Percentiles rank a stretch among this genome's conserved stretches.
These are phyloP conservation scores for Euthynnus affinis DNA, from an alignment of 2,797 vertebrate species.

Conservation along the genomic window DNA sequence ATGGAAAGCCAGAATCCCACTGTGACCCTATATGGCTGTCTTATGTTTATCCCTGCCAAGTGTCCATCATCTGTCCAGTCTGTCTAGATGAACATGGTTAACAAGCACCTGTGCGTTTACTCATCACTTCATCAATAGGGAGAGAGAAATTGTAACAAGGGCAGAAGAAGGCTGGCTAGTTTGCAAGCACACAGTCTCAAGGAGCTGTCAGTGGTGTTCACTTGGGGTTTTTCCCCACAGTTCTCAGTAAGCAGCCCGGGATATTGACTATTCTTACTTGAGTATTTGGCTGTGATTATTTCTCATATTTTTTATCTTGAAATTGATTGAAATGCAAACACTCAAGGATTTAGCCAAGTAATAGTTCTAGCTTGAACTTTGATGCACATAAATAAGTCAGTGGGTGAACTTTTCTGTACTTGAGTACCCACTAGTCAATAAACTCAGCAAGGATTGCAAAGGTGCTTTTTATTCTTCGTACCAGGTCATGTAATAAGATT, in stretches of 20 bases:
- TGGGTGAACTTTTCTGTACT: conserved; percentile 31
- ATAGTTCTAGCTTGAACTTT: conserved; percentile 32
- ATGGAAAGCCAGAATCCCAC: conserved; percentile 44
- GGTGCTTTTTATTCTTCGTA: conserved; percentile 20
- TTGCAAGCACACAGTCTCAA: background rate
- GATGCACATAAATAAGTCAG: conserved; percentile 34
- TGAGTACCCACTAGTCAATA: conserved; percentile 37
- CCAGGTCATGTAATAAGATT: background rate
- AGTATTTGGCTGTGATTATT: conserved; percentile 34
- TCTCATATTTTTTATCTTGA: conserved; percentile 3
- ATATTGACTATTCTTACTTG: conserved; percentile 29
- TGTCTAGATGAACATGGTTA: conserved; percentile 42
- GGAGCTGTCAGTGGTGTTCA: background rate
- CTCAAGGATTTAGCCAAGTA: background rate
- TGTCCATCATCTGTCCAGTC: conserved; percentile 58
- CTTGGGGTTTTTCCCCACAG: background rate
- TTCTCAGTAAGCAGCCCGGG: background rate
- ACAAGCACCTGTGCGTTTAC: conserved; percentile 69
- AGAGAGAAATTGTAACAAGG: conserved; percentile 3
- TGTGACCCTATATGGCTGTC: conserved; percentile 49
- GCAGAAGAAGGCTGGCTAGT: conserved; percentile 5
- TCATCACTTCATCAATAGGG: conserved; percentile 37
- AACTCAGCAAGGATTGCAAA: conserved; percentile 41
- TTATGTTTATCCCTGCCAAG: conserved; percentile 40
- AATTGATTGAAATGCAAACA: conserved; percentile 32